Evolutionary conservation across 2,113 vertebrate species (phyloP), one percentile per base, ranked within the genome.

Genomic region (Oophaga pumilio): DNA sequence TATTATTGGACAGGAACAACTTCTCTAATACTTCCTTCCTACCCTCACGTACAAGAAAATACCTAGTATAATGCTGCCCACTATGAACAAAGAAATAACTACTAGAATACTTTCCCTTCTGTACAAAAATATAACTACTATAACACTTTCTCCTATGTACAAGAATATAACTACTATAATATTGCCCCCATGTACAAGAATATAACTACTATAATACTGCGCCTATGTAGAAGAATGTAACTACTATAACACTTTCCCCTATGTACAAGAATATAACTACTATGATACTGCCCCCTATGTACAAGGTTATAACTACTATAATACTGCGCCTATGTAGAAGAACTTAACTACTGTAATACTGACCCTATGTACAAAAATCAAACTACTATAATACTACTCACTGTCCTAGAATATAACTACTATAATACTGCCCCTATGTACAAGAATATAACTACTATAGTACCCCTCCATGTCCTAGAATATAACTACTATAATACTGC

Each of bases 151-250:
- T 14, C 66, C 66, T 69, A 69, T 73, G 1, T 73, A 73, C 69
- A 73, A 43, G 69, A 73, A 43, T 73, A 73, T 73, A 73, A 73
- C 68, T 43, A 73, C 69, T 73, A 73, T 73, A 73, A 73, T 73
- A 73, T 28, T 73, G 15, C 28, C 18, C 62, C 62, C n/a, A 64
- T 64, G 10, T 64, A n/a, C 62, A 64, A n/a, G 22, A 64, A 64
- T n/a, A 64, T 64, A 64, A 64, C 62, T 64, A 64, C 62, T 64
- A 64, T 22, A 64, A 64, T 64, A n/a, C 22, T n/a, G 20, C 62
- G 2, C 20, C 62, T 64, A 64, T 64, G 10, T 64, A 11, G 22
- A 64, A n/a, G 22, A 64, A 64, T 64, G n/a, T 64, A 64, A 64
- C 62, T 64, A 64, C 20, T 64, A 64, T 64, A 64, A 64, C n/a